phyloP scores from a whole-genome alignment of 2,113 vertebrate species.

The Apus apus region DNA sequence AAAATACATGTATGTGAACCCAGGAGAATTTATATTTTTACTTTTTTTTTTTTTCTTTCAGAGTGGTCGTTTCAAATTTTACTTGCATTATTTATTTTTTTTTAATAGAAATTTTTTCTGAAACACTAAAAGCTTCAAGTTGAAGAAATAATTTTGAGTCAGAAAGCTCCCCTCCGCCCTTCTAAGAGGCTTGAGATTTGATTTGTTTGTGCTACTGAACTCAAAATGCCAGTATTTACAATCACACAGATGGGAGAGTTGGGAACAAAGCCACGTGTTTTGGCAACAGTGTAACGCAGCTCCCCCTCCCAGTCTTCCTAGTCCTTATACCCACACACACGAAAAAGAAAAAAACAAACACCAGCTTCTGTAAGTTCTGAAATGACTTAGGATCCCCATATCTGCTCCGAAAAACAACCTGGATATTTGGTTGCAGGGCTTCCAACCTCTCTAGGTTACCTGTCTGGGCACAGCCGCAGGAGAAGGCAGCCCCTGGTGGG shows the following conservation, averaged over 20 bases:
- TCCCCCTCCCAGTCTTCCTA: neutral
- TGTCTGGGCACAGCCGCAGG: neutral
- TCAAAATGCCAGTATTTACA: neutral
- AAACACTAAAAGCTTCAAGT: neutral
- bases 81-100: neutral
- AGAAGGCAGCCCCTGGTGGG: accelerated
- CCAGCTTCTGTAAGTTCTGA: neutral
- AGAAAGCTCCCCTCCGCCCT: neutral
- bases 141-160: neutral
- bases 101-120: neutral
- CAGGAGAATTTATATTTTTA: neutral
- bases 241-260: neutral
- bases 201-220: neutral
- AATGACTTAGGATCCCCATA: accelerated
- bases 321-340: neutral
- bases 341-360: neutral
- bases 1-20: neutral
- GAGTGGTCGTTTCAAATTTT: neutral
- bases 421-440: neutral
- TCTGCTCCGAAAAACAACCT: neutral
- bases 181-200: neutral
- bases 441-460: neutral
- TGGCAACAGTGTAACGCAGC: neutral
- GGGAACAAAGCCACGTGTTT: neutral
- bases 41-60: neutral